Conservation (phyloP, 2,888 invertebrate genomes). For the Archaeoteleia sp. region DNA sequence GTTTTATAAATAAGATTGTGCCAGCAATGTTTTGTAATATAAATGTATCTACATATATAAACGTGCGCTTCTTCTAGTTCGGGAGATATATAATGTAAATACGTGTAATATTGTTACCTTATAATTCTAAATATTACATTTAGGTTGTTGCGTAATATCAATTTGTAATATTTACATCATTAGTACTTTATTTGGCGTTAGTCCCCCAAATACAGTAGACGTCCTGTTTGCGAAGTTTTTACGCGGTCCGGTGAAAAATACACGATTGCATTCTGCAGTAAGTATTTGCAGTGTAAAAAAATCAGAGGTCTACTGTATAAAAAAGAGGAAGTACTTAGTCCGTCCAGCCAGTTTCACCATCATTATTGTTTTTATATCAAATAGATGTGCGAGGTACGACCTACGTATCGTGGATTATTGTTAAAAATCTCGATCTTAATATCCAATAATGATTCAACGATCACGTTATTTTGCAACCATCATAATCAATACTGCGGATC, state of each 20-base stretch:
- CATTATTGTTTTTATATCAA: slow-evolving; percentile 45
- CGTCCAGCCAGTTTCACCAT: slow-evolving; percentile 60
- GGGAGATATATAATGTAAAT: slow-evolving; percentile 47
- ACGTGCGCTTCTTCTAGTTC: slow-evolving; percentile 21
- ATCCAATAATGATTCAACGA: slow-evolving; percentile 2
- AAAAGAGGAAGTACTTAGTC: slow-evolving; percentile 61
- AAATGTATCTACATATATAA: not conserved
- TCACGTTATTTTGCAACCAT: slow-evolving; percentile 1
- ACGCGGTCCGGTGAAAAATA: too few species aligned
- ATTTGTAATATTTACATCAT: slow-evolving; percentile 13
- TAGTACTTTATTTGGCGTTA: slow-evolving; percentile 12
- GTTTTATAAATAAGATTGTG: too few species aligned
- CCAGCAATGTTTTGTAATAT: too few species aligned
- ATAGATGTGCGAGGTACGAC: slow-evolving; percentile 11
- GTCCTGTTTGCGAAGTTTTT: too few species aligned
- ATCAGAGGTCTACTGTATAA: slow-evolving; percentile 6
- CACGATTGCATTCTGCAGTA: not conserved
- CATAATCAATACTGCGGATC: slow-evolving; percentile 45
- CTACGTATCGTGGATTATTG: not conserved
- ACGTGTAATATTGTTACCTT: slow-evolving; percentile 50
- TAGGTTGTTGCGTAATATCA: slow-evolving; percentile 3
- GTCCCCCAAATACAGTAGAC: too few species aligned
- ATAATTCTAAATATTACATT: not conserved
- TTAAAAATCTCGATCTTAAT: not conserved
- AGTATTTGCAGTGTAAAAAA: too few species aligned